A percentile compares a stretch with the other conserved stretches of the same genome.
Evolutionary conservation across 2,888 invertebrate genomes (phyloP).

Genomic region (Dromius quadrimaculatus): DNA sequence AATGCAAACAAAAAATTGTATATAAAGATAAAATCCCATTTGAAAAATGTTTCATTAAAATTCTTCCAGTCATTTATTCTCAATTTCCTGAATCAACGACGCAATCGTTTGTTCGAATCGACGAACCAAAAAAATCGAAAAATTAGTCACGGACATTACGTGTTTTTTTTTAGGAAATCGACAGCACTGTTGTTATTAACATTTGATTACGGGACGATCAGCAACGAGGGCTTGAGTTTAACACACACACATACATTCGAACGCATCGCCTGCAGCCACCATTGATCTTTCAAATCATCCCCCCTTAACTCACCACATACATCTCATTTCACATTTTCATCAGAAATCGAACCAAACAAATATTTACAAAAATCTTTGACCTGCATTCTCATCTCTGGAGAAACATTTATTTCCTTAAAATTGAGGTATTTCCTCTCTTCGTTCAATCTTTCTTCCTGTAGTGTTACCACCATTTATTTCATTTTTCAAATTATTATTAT

Average conservation of each 20-base stretch:
- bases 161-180: conserved; percentile 52
- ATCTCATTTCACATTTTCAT: conserved; percentile 12
- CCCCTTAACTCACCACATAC: background rate
- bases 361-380: background rate
- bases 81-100: conserved; percentile 59
- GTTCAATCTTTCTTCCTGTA: no score
- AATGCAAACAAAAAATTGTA: conserved; percentile 61
- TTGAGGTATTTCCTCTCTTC: no score
- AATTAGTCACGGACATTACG: conserved; percentile 53
- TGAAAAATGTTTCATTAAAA: conserved; percentile 66
- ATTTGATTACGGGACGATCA: conserved; percentile 54
- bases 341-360: background rate
- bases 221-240: conserved; percentile 41
- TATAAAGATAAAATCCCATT: conserved; percentile 61
- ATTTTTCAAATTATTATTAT: no score
- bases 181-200: conserved; percentile 55
- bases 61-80: conserved; percentile 65
- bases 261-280: conserved; percentile 1
- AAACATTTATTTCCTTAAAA: no score
- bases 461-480: no score
- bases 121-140: conserved; percentile 53
- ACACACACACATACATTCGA: conserved; percentile 22
- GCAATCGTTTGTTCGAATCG: conserved; percentile 54
- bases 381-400: no score
- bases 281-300: background rate